These are phyloP conservation scores for Ips nitidus DNA, from an alignment of 1,140 invertebrate species.

Conservation along the genomic window DNA sequence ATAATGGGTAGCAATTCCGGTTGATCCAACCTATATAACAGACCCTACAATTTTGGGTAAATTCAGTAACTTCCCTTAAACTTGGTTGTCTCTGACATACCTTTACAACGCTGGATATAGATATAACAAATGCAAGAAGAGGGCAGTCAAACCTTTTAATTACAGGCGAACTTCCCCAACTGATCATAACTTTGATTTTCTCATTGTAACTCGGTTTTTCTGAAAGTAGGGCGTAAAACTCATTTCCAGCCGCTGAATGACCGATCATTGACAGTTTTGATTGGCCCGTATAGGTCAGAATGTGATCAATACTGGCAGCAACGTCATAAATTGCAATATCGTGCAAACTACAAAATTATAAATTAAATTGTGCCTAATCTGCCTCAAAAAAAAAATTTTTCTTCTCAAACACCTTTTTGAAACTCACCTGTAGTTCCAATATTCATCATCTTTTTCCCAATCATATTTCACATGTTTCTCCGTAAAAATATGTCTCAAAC, in stretches of 20 bases:
- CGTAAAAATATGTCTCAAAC: constrained; percentile 60
- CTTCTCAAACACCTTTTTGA: neutral
- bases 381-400: neutral
- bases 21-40: no score
- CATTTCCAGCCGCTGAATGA: constrained; percentile 60
- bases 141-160: constrained; percentile 19
- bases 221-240: constrained; percentile 65
- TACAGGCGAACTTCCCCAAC: neutral
- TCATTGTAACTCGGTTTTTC: constrained; percentile 63
- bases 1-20: neutral
- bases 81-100: neutral
- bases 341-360: constrained; percentile 39
- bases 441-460: constrained; percentile 10
- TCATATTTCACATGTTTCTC: constrained; percentile 35
- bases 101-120: neutral
- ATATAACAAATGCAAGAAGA: neutral
- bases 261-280: constrained; percentile 41
- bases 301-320: constrained; percentile 62
- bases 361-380: no score
- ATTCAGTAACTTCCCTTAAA: no score
- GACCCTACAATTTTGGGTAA: no score
- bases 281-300: constrained; percentile 43
- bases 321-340: constrained; percentile 59
- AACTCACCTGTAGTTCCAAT: constrained; percentile 5
- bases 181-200: constrained; percentile 52